Evolutionary conservation across 2,113 vertebrate genomes (phyloP).

Genomic region (Cryptomyrus ogoouensis): DNA sequence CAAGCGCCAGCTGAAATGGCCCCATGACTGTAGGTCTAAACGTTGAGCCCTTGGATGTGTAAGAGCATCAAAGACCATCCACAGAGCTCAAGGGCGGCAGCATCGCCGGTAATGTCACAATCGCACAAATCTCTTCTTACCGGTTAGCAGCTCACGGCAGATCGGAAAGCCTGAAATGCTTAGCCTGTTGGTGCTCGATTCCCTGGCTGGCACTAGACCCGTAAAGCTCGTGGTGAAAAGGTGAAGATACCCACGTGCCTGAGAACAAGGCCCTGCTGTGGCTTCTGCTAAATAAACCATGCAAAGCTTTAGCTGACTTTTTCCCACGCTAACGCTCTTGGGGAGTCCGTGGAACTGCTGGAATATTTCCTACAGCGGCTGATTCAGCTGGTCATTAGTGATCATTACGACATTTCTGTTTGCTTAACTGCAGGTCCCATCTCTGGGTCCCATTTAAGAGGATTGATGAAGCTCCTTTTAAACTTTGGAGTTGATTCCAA

Average conservation of each 20-base stretch:
- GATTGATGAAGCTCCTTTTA: background rate
- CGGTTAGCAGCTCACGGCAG: background rate
- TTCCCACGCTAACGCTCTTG: background rate
- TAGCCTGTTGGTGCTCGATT: background rate
- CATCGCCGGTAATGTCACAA: background rate
- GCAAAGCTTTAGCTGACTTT: background rate
- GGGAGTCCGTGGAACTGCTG: background rate
- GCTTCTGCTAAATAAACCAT: background rate
- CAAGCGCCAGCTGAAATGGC: background rate
- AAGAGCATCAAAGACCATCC: background rate
- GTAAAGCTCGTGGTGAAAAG: background rate
- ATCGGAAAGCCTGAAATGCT: background rate
- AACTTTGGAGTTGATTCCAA: background rate
- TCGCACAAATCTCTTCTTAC: background rate
- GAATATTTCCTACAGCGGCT: background rate
- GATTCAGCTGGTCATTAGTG: background rate
- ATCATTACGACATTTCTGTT: background rate
- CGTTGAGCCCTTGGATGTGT: background rate
- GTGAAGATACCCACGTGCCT: background rate
- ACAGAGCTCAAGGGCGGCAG: background rate
- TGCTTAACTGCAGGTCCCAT: background rate
- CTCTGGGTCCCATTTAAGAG: background rate
- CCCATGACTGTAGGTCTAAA: background rate
- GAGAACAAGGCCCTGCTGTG: background rate
- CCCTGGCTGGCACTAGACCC: background rate